Evolutionary conservation across 2,113 vertebrate genomes (phyloP), one percentile per base, ranked within the genome.

Genomic region (Ptychochromis oligacanthus): DNA sequence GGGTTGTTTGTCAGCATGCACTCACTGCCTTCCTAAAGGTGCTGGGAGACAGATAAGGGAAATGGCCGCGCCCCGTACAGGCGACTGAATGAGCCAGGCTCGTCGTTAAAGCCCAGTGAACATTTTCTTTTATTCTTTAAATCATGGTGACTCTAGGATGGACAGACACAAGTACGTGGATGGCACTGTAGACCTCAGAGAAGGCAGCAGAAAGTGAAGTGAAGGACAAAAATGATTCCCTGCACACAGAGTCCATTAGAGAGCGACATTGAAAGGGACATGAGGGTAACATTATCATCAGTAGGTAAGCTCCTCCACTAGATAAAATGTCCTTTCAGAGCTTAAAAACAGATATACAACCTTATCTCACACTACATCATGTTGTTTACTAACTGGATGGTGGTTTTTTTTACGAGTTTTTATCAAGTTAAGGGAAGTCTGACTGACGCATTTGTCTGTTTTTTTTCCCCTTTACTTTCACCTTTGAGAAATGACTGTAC

Each of bases 11-110:
- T 88, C 84, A 60, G 72, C 82, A 55, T 40, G 46, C 11, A 57
- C 31, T 62, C 7, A 0, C 79, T n/a, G 56, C 64, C 62, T 79
- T 64, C 78, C 72, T 79, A 65, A 84, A 93, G 78, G 87, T 92
- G 91, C 64, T 57, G 24, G 14, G 18, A 83, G 82, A 83, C 79
- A 82, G 87, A 91, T 87, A 91, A 90, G 86, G 57, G 36, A 87
- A 88, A 89, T 26, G 28, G 60, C 36, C 13, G 15, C 56, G 26
- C 57, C 57, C 61, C 13, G 64, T 28, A 64, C 60, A 38, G 14
- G 36, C 12, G 56, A 64, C 75, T 79, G 64, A 85, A 81, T 54
- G 46, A 72, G 46, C 46, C 78, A 3, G n/a, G 28, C 43, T 15
- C 77, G 17, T 54, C 38, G 34, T 85, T 64, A 64, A 86, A 86